phyloP scores from a whole-genome alignment of 1,140 invertebrate species.

The Triops cancriformis region DNA sequence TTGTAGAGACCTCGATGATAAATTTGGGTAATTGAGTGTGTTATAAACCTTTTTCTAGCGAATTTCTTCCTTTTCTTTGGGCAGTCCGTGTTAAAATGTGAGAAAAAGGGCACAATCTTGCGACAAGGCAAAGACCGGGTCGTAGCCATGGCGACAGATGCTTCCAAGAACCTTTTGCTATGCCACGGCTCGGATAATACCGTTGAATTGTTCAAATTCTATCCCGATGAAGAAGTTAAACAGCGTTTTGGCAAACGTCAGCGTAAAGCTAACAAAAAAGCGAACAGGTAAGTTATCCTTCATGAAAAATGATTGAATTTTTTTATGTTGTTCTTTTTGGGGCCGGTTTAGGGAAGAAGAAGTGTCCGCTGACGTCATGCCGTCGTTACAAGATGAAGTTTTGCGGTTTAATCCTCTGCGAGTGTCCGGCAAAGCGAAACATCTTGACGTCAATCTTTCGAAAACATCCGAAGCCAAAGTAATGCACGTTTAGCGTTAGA shows the following conservation, averaged over 20 bases:
- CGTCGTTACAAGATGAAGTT: slow-evolving; percentile 56
- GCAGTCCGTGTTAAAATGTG: slow-evolving; percentile 58
- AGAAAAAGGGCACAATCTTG: slow-evolving; percentile 64
- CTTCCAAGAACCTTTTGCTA: slow-evolving; percentile 56
- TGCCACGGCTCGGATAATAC: slow-evolving; percentile 73
- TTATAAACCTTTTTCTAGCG: too few relatives aligned
- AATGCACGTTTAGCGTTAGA: too few relatives aligned
- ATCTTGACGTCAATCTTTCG: slow-evolving; percentile 53
- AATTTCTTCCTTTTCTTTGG: slow-evolving; percentile 30
- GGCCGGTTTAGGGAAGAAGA: slow-evolving; percentile 30
- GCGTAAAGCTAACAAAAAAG: slow-evolving; percentile 52
- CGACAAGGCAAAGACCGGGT: slow-evolving; percentile 65
- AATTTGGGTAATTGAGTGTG: too few relatives aligned
- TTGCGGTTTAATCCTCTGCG: slow-evolving; percentile 56
- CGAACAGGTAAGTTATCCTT: slow-evolving; percentile 12
- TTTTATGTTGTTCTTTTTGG: slow-evolving; percentile 6
- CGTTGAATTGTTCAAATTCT: slow-evolving; percentile 77
- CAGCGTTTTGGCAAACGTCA: slow-evolving; percentile 59
- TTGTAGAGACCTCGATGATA: too few relatives aligned
- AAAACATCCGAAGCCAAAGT: slow-evolving; percentile 56
- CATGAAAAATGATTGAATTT: not conserved
- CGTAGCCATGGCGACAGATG: slow-evolving; percentile 54
- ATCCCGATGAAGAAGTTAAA: slow-evolving; percentile 61
- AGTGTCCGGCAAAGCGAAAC: slow-evolving; percentile 58
- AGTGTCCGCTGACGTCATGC: slow-evolving; percentile 26